Evolutionary conservation across 2,888 invertebrate genomes (phyloP).

Genomic region (Eilema sororculum): DNA sequence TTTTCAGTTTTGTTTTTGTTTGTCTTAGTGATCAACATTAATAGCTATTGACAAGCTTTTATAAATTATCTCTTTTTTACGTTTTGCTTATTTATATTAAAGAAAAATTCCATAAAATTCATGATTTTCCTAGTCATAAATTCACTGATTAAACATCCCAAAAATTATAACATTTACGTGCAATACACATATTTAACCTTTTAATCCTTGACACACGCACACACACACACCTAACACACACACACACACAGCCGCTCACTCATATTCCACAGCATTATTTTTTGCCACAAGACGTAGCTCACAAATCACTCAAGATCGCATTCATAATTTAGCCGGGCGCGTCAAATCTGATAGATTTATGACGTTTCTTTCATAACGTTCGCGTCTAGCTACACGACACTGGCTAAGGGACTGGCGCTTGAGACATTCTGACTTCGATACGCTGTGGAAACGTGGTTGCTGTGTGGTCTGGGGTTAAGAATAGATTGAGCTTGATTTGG

Average conservation of each 20-base stretch:
- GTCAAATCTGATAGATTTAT: slow-evolving; percentile 80
- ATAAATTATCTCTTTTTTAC: no score
- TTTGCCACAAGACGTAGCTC: slow-evolving; percentile 54
- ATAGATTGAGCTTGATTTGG: slow-evolving; percentile 11
- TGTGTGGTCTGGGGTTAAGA: slow-evolving; percentile 23
- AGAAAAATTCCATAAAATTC: no score
- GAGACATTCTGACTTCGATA: slow-evolving; percentile 20
- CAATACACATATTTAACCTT: background rate
- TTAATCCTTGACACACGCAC: background rate
- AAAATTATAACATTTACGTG: background rate
- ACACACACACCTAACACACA: slow-evolving; percentile 9
- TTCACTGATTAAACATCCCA: background rate
- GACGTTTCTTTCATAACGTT: slow-evolving; percentile 76
- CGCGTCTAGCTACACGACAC: slow-evolving; percentile 55
- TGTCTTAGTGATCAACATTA: no score
- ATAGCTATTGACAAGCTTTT: no score
- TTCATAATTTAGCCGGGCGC: slow-evolving; percentile 73
- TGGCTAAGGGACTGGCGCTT: slow-evolving; percentile 27
- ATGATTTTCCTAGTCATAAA: background rate
- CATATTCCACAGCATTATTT: slow-evolving; percentile 49
- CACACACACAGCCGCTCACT: slow-evolving; percentile 21
- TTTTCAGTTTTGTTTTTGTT: no score
- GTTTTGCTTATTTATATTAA: no score
- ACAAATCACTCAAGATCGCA: slow-evolving; percentile 78
- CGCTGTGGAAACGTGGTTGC: slow-evolving; percentile 10